Conservation (phyloP, 2,888 invertebrate species). For the Liposcelis brunnea region DNA sequence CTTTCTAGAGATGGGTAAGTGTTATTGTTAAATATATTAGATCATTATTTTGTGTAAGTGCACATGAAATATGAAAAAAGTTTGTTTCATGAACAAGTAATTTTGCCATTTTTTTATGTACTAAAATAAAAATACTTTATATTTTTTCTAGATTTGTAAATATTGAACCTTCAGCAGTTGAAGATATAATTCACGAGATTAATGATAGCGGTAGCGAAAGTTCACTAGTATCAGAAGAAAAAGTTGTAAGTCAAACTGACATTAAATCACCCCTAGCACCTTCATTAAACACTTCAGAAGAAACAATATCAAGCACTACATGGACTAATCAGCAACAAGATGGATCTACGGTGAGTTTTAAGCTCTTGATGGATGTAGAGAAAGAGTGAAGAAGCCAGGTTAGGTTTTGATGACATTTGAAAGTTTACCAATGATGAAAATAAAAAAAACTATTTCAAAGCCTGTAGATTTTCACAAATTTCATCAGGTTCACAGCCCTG, state of each 20-base stretch:
- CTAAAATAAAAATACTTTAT: slow-evolving; percentile 9
- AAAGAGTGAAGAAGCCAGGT: no score
- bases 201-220: neutral
- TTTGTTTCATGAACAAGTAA: neutral
- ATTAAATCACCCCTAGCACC: neutral
- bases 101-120: slow-evolving; percentile 6
- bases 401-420: no score
- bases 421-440: no score
- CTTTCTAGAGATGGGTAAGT: slow-evolving; percentile 47
- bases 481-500: no score
- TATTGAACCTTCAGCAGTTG: slow-evolving; percentile 47
- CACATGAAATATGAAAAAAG: neutral
- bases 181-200: slow-evolving; percentile 24
- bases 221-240: slow-evolving; percentile 5
- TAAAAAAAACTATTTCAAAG: no score
- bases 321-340: no score
- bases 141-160: slow-evolving; percentile 24
- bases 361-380: no score
- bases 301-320: no score
- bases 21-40: no score
- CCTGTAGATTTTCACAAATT: no score
- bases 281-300: no score
- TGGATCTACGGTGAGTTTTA: no score
- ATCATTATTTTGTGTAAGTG: slow-evolving; percentile 10
- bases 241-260: neutral